These are phyloP conservation scores for Xylocopa sonorina DNA, from an alignment of 1,140 invertebrate genomes.

Conservation along the genomic window DNA sequence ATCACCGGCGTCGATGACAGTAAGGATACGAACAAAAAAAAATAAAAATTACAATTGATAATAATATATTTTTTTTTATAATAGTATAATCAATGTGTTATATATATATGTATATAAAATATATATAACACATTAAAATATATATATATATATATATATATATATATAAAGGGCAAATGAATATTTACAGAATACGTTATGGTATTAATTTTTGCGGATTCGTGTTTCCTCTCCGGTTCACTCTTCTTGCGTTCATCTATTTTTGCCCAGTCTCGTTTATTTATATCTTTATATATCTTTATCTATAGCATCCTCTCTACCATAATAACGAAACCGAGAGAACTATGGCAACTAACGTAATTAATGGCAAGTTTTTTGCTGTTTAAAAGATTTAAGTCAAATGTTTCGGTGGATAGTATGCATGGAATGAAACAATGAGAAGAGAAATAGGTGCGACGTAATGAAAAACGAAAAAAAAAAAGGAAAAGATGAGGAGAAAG, in stretches of 20 bases:
- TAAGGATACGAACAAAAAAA: constrained; percentile 52
- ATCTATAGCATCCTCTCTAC: constrained; percentile 56
- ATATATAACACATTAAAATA: too few species aligned
- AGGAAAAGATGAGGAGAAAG: constrained; percentile 2
- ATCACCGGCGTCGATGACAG: neutral
- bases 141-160: constrained; percentile 54
- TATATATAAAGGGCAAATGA: constrained; percentile 73
- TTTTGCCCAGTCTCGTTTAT: constrained; percentile 15
- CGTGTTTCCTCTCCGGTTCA: constrained; percentile 27
- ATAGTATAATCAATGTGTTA: constrained; percentile 75
- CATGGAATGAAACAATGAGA: constrained; percentile 62
- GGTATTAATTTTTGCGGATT: constrained; percentile 71
- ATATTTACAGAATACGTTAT: constrained; percentile 78
- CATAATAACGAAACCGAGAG: constrained; percentile 65
- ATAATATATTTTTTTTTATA: constrained; percentile 76
- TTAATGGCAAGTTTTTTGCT: constrained; percentile 76
- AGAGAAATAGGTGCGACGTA: constrained; percentile 1
- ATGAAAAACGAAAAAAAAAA: constrained; percentile 12
- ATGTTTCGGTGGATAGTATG: constrained; percentile 39
- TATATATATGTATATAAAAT: constrained; percentile 68
- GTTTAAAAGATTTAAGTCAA: constrained; percentile 53
- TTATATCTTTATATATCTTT: constrained; percentile 54
- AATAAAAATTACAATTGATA: constrained; percentile 75
- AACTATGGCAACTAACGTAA: constrained; percentile 77
- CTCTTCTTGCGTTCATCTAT: neutral